These are phyloP conservation scores for Portunus trituberculatus DNA, from an alignment of 1,140 invertebrate species.

Conservation along the genomic window DNA sequence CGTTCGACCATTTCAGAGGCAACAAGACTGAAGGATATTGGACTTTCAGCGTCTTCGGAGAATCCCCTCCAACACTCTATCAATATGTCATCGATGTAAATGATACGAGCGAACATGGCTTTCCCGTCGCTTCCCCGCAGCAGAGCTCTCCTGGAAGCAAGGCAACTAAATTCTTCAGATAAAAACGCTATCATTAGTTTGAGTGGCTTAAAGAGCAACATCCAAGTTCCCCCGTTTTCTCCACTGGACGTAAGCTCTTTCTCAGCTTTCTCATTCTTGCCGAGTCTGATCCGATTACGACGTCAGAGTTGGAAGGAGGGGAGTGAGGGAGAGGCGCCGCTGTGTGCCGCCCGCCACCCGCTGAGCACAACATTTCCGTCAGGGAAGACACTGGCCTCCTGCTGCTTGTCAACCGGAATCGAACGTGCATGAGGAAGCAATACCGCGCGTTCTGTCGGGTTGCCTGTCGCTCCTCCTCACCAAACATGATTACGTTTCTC, in stretches of 20 bases:
- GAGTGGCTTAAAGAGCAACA: conserved; percentile 12
- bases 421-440: not conserved
- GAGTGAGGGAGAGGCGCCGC: not conserved
- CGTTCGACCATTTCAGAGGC: not conserved
- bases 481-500: no score
- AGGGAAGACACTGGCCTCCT: not conserved
- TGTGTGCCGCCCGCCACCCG: no score
- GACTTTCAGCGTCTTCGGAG: not conserved
- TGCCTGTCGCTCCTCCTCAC: not conserved
- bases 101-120: not conserved
- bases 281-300: not conserved
- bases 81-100: not conserved
- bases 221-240: not conserved
- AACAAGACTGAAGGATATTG: not conserved
- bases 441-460: not conserved
- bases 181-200: not conserved
- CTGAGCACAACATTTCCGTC: not conserved
- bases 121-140: not conserved
- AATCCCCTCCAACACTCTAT: not conserved
- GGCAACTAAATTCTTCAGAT: not conserved
- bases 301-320: not conserved
- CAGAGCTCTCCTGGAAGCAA: not conserved
- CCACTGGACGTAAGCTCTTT: not conserved
- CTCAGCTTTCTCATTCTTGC: not conserved
- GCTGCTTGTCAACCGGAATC: not conserved